Percentiles rank a stretch among this genome's conserved stretches.
These are phyloP conservation scores for Octopus bimaculoides DNA, from an alignment of 1,140 invertebrate genomes.

Conservation along the genomic window DNA sequence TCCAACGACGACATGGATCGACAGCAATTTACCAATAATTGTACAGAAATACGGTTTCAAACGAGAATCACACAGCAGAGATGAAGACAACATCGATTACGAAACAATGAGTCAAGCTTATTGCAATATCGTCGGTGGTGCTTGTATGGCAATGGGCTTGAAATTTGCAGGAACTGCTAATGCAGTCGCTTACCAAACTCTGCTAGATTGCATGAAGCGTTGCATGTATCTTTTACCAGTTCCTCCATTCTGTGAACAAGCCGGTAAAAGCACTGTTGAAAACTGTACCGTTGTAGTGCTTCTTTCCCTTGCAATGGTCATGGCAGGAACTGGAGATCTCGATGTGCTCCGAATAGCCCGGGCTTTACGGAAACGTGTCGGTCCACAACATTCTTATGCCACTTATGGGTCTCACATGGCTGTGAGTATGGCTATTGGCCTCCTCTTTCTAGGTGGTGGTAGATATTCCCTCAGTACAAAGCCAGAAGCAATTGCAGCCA, in stretches of 20 bases:
- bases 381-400: constrained; percentile 60
- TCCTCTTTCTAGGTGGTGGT: constrained; percentile 92
- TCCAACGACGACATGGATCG: constrained; percentile 81
- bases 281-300: constrained; percentile 82
- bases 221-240: constrained; percentile 68
- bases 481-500: constrained; percentile 78
- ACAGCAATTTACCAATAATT: constrained; percentile 75
- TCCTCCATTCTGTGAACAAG: constrained; percentile 74
- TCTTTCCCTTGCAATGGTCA: constrained; percentile 80
- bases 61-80: constrained; percentile 31
- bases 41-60: constrained; percentile 62
- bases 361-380: constrained; percentile 70
- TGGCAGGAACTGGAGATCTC: constrained; percentile 90
- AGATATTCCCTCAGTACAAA: constrained; percentile 81
- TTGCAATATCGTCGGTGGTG: constrained; percentile 92
- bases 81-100: constrained; percentile 70
- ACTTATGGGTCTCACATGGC: constrained; percentile 91
- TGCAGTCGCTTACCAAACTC: constrained; percentile 64
- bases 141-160: constrained; percentile 89
- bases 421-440: constrained; percentile 88
- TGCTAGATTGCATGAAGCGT: constrained; percentile 56
- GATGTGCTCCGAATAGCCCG: constrained; percentile 82
- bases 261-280: constrained; percentile 86
- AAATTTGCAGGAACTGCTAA: constrained; percentile 91
- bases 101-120: constrained; percentile 96